Evolutionary conservation across 2,797 vertebrate genomes (phyloP).

Genomic region (Pseudopleuronectes americanus): DNA sequence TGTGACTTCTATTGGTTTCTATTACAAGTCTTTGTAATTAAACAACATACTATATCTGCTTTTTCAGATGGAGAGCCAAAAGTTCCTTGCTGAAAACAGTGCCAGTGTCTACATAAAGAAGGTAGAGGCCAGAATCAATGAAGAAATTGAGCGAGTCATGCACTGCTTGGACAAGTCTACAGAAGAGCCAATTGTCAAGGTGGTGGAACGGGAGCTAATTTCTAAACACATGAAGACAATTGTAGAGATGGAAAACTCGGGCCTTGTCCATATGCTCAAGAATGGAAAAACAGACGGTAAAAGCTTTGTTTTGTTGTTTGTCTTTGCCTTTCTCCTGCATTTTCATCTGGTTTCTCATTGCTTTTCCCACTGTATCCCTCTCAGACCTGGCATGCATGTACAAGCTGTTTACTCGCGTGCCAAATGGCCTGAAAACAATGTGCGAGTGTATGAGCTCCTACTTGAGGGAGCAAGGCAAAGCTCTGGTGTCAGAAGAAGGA

Average conservation of each 20-base stretch:
- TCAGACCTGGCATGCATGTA: conserved; percentile 99
- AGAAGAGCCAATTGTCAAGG: conserved; percentile 97
- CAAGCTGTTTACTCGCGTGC: conserved; percentile 97
- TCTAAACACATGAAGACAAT: conserved; percentile 99
- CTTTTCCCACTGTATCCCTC: conserved; percentile 4
- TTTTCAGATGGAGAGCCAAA: conserved; percentile 97
- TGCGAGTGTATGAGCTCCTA: conserved; percentile 99
- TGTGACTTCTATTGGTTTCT: not conserved
- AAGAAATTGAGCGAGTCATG: conserved; percentile 98
- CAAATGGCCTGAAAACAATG: conserved; percentile 98
- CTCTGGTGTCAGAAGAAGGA: conserved; percentile 97
- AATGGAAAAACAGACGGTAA: conserved; percentile 98
- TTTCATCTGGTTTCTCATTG: conserved; percentile 9
- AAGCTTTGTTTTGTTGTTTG: not conserved
- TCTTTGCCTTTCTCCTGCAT: not conserved
- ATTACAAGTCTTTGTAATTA: not conserved
- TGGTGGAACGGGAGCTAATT: conserved; percentile 97
- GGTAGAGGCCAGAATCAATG: conserved; percentile 97
- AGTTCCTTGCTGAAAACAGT: conserved; percentile 98
- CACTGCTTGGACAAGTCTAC: conserved; percentile 98
- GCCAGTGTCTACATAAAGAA: conserved; percentile 99
- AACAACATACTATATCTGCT: conserved; percentile 3
- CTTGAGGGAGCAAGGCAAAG: conserved; percentile 97
- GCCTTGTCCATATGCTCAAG: conserved; percentile 98
- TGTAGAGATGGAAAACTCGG: conserved; percentile 99